A percentile compares a stretch with the other conserved stretches of the same genome.
Evolutionary conservation across 2,888 invertebrate species (phyloP).

Genomic region (Amblyjoppa proteus): DNA sequence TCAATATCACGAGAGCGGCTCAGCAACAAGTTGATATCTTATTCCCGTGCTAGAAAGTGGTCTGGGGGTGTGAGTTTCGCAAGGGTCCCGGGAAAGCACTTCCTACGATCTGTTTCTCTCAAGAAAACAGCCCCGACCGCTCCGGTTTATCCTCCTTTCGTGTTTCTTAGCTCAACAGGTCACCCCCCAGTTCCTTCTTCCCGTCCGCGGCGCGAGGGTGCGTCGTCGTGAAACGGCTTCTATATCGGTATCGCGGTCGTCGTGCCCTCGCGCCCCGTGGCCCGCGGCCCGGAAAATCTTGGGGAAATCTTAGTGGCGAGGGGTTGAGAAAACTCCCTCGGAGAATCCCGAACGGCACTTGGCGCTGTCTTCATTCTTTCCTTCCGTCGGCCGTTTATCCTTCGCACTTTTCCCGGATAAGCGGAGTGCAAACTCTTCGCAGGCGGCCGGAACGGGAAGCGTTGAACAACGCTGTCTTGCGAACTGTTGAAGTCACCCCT

Average conservation of each 20-base stretch:
- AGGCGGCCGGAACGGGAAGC: constrained; percentile 44
- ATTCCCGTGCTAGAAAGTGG: constrained; percentile 65
- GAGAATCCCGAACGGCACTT: constrained; percentile 32
- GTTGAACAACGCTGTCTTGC: constrained; percentile 76
- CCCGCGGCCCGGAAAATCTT: constrained; percentile 73
- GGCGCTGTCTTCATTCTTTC: background rate
- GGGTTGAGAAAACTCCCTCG: constrained; percentile 60
- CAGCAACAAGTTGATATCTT: constrained; percentile 84
- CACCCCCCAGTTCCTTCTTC: constrained; percentile 70
- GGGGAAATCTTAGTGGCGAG: constrained; percentile 63
- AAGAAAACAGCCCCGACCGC: constrained; percentile 67
- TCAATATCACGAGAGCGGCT: constrained; percentile 70
- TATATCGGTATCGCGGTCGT: constrained; percentile 43
- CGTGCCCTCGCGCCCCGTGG: constrained; percentile 47
- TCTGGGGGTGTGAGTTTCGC: constrained; percentile 35
- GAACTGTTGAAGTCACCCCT: constrained; percentile 82
- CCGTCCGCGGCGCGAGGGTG: constrained; percentile 47
- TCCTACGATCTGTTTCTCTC: constrained; percentile 68
- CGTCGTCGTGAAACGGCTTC: constrained; percentile 79
- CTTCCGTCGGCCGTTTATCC: constrained; percentile 62
- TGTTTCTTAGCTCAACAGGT: constrained; percentile 80
- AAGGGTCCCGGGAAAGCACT: constrained; percentile 52
- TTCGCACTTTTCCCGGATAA: constrained; percentile 65
- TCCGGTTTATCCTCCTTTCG: constrained; percentile 54
- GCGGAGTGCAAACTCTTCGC: constrained; percentile 55